Evolutionary conservation across 1,140 invertebrate genomes (phyloP).

Genomic region (Drosophila lacteicornis): DNA sequence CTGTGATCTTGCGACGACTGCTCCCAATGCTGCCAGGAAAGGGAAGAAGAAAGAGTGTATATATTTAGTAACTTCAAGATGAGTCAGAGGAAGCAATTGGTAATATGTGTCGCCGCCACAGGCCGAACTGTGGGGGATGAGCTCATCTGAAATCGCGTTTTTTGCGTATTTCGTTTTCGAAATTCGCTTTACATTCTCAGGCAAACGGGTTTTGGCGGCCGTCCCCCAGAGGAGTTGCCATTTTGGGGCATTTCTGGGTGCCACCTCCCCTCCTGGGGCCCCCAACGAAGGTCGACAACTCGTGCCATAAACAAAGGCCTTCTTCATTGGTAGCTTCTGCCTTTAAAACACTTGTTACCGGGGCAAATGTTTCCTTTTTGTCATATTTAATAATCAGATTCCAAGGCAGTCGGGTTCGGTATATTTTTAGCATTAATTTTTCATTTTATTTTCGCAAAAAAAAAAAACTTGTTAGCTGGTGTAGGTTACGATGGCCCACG

Average conservation of each 20-base stretch:
- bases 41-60: slow-evolving; percentile 24
- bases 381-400: not conserved
- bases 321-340: slow-evolving; percentile 21
- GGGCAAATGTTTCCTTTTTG: not conserved
- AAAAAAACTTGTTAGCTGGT: not conserved
- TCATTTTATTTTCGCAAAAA: not conserved
- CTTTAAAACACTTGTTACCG: slow-evolving; percentile 3
- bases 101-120: slow-evolving; percentile 10
- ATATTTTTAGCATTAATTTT: too few species aligned
- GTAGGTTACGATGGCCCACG: slow-evolving; percentile 21
- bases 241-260: slow-evolving; percentile 46
- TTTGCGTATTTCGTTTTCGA: slow-evolving; percentile 12
- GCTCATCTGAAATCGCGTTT: slow-evolving; percentile 37
- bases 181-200: slow-evolving; percentile 43
- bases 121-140: slow-evolving; percentile 21
- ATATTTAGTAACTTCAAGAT: slow-evolving; percentile 16
- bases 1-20: slow-evolving; percentile 63
- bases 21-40: slow-evolving; percentile 27
- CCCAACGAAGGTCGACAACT: slow-evolving; percentile 35
- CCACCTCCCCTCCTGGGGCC: slow-evolving; percentile 1
- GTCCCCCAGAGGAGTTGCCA: slow-evolving; percentile 21
- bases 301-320: slow-evolving; percentile 17
- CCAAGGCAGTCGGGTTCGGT: not conserved
- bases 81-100: slow-evolving; percentile 42
- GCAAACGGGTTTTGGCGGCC: slow-evolving; percentile 31